Base-by-base conservation (phyloP, 2,113 vertebrate species). In the Poeciliopsis retropinna region DNA sequence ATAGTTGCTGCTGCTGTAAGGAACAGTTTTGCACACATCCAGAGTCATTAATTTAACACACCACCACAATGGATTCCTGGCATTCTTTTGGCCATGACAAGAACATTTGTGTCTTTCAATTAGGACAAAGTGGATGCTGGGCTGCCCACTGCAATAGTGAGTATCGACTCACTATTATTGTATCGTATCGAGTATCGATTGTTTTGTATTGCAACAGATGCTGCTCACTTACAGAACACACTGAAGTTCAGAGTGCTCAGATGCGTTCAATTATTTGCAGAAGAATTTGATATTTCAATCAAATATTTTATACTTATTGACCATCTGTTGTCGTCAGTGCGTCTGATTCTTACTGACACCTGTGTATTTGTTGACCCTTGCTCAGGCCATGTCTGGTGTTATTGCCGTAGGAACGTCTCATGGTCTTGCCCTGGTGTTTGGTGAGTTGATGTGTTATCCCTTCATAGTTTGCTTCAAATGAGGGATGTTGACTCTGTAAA, bases 111-210 rank as follows among this genome's bases (percentile, higher is more conserved):
- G 3, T 89, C 5, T 85, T 76, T 83, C 84, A 72, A 32, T 89
- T 89, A 99, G 98, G 98, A 99, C 89, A 98, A 98, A 93, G 98
- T 99, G 65, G 97, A 99, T 91, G 97, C 98, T 86, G 98, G 98
- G 63, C 93, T 98, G 71, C 98, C 98, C 5, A 99, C 98, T 80
- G 97, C 98, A 64, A 96, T 99, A 87, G 98, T 99, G 93, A 98
- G 98, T 96, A 79, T 81, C 22, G 1, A 0, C n/a, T n/a, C n/a
- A n/a, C n/a, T n/a, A n/a, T n/a, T n/a, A n/a, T n/a, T n/a, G n/a
- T n/a, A n/a, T n/a, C n/a, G n/a, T n/a, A n/a, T n/a, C n/a, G n/a
- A n/a, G n/a, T n/a, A n/a, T 66, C 62, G 66, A 8, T 72, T 72
- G 10, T 11, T 37, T 25, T 25, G 7, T 25, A n/a, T 19, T 57